Evolutionary conservation across 2,113 vertebrate genomes (phyloP).

Genomic region (Phocoena sinus): DNA sequence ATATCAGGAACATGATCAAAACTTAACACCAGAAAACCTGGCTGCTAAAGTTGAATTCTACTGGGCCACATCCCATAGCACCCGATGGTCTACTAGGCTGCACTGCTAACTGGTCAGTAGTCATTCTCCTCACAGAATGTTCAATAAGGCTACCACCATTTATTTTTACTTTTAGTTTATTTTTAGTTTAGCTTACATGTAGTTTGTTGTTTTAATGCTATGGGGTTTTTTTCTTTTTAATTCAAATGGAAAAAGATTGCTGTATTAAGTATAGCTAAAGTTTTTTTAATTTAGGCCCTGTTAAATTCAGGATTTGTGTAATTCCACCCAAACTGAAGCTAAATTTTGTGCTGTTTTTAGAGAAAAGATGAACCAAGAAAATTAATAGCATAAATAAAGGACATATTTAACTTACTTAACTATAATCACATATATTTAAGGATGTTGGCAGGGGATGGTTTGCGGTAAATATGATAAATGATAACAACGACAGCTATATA

Average conservation of each 20-base stretch:
- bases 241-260: not conserved
- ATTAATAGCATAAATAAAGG: not conserved
- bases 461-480: not conserved
- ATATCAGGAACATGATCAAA: not conserved
- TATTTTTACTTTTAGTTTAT: not conserved
- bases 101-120: not conserved
- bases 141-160: not conserved
- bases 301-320: not conserved
- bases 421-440: not conserved
- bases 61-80: accelerated
- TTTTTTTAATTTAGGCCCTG: not conserved
- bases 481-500: not conserved
- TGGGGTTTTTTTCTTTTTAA: not conserved
- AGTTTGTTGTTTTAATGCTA: not conserved
- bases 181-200: not conserved
- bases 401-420: not conserved
- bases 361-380: not conserved
- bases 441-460: not conserved
- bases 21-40: not conserved
- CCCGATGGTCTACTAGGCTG: too few species aligned
- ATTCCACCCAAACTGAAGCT: not conserved
- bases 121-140: not conserved
- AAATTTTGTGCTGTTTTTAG: not conserved
- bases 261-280: not conserved
- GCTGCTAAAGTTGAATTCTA: not conserved